phyloP scores from a whole-genome alignment of 2,113 vertebrate genomes.

The Alligator mississippiensis region DNA sequence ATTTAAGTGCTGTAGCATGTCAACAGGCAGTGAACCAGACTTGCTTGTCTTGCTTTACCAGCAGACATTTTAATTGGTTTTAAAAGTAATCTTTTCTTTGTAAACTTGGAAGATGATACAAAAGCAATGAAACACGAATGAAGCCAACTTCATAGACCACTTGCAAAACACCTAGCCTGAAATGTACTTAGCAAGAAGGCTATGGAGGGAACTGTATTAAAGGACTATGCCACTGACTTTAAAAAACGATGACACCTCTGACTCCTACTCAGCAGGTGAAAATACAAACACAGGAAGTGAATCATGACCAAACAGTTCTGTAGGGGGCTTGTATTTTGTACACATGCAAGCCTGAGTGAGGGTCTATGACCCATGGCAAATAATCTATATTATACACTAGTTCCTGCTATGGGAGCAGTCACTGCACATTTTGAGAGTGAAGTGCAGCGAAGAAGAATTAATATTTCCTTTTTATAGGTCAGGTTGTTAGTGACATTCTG shows the following conservation, averaged over 20 bases:
- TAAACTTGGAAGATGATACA: not conserved
- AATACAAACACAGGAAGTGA: not conserved
- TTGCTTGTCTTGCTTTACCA: not conserved
- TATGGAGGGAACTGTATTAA: not conserved
- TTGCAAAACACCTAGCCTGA: not conserved
- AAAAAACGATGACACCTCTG: not conserved
- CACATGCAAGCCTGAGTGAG: not conserved
- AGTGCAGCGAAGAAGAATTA: not conserved
- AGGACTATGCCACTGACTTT: not conserved
- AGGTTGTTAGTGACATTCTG: not conserved
- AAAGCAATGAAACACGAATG: not conserved
- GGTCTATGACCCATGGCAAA: not conserved
- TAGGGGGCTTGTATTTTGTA: not conserved
- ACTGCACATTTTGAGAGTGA: not conserved
- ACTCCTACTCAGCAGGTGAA: not conserved
- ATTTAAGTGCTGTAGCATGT: not conserved
- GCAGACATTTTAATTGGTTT: not conserved
- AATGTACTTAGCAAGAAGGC: not conserved
- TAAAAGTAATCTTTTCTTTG: not conserved
- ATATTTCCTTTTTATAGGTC: constrained; percentile 19
- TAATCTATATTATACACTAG: rapidly evolving
- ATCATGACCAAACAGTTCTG: not conserved
- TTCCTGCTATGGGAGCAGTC: constrained; percentile 17
- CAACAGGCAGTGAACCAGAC: not conserved
- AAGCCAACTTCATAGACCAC: not conserved